phyloP scores from a whole-genome alignment of 1,140 invertebrate species.

The Delia radicum region DNA sequence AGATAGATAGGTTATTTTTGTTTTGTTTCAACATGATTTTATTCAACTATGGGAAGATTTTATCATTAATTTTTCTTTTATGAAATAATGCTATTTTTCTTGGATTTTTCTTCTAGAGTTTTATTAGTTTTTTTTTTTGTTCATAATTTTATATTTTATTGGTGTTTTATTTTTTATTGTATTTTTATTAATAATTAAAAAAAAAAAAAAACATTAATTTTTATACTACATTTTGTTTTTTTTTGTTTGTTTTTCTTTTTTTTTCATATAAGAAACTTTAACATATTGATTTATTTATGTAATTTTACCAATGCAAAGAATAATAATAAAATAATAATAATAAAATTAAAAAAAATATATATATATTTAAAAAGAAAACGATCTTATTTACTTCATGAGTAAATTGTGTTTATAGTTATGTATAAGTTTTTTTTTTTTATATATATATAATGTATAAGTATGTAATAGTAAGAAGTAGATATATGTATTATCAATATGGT shows the following conservation, averaged over 20 bases:
- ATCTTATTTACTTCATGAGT: background rate
- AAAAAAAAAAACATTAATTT: slow-evolving; percentile 6
- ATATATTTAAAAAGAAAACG: background rate
- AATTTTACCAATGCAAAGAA: background rate
- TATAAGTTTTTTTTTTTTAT: background rate
- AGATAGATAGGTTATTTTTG: too few species aligned
- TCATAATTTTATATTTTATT: background rate
- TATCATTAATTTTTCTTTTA: too few species aligned
- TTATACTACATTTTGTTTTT: slow-evolving; percentile 24
- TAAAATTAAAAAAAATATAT: background rate
- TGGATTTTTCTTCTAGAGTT: too few species aligned
- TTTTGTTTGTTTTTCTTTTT: slow-evolving; percentile 27
- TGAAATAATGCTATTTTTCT: too few species aligned
- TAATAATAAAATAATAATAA: background rate
- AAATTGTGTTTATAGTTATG: slow-evolving; percentile 5
- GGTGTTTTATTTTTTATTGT: slow-evolving; percentile 5
- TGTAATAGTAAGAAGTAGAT: background rate
- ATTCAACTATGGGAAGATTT: too few species aligned
- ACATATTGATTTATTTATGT: slow-evolving; percentile 1
- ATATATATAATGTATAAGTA: background rate
- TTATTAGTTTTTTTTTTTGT: too few species aligned
- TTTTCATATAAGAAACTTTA: background rate
- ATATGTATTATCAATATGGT: background rate
- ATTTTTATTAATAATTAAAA: background rate
- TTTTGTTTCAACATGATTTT: too few species aligned